phyloP scores from a whole-genome alignment of 2,888 invertebrate species.

The Lingula anatina region DNA sequence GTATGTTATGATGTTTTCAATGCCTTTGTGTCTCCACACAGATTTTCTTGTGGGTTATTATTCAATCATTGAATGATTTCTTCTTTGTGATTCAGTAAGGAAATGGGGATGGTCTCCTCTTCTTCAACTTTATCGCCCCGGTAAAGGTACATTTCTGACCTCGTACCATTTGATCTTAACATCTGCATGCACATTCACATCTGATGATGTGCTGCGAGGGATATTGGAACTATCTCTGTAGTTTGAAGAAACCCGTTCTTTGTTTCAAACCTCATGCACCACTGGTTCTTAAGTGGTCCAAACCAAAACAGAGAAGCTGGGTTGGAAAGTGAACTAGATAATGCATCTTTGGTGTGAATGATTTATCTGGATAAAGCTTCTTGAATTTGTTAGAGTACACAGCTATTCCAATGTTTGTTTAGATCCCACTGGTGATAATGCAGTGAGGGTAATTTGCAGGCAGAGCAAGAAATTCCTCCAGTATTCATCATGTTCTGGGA shows the following conservation, averaged over 20 bases:
- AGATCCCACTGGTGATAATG: slow-evolving; percentile 2
- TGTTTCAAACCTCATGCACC: slow-evolving; percentile 17
- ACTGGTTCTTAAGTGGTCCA: slow-evolving; percentile 16
- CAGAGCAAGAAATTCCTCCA: slow-evolving; percentile 9
- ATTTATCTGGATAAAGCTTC: slow-evolving; percentile 8
- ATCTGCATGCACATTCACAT: slow-evolving; percentile 10
- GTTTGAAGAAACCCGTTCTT: slow-evolving; percentile 16
- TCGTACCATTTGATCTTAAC: not conserved
- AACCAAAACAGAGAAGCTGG: slow-evolving; percentile 12
- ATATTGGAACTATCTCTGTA: slow-evolving; percentile 5
- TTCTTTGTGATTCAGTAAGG: too few species aligned
- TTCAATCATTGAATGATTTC: too few species aligned
- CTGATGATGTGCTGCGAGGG: slow-evolving; percentile 12
- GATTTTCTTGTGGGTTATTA: too few species aligned
- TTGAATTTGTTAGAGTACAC: slow-evolving; percentile 4
- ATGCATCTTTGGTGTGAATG: slow-evolving; percentile 15
- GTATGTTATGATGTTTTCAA: too few species aligned
- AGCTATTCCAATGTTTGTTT: not conserved
- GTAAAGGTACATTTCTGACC: slow-evolving; percentile 7
- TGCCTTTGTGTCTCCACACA: too few species aligned
- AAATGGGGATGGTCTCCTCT: slow-evolving; percentile 7
- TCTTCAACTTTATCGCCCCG: slow-evolving; percentile 8
- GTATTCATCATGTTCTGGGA: slow-evolving; percentile 4
- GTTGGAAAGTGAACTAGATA: slow-evolving; percentile 14
- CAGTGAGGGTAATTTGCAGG: slow-evolving; percentile 6